Conservation (phyloP, 2,888 invertebrate species). For the Lottia scabra region DNA sequence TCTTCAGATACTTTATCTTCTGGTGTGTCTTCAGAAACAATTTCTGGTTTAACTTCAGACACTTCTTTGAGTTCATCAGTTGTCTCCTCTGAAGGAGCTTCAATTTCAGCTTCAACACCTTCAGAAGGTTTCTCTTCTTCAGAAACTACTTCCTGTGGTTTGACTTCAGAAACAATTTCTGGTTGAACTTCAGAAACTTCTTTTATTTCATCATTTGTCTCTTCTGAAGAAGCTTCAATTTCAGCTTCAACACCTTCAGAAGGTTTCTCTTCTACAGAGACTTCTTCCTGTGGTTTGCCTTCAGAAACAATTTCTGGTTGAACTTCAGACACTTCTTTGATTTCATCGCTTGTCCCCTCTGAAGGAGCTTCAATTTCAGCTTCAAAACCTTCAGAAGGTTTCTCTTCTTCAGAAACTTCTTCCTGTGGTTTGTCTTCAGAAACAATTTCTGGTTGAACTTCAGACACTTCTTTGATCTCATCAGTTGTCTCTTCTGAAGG, state of each 20-base stretch:
- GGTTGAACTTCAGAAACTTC: neutral
- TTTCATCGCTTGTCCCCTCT: slow-evolving; percentile 51
- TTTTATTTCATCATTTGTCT: neutral
- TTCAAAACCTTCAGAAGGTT: neutral
- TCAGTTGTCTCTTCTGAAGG: slow-evolving; percentile 12
- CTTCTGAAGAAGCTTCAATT: slow-evolving; percentile 8
- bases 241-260: slow-evolving; percentile 1
- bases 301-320: slow-evolving; percentile 1
- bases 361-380: neutral
- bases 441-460: neutral
- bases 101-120: slow-evolving; percentile 14
- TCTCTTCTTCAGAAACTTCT: slow-evolving; percentile 14
- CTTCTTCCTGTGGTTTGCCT: slow-evolving; percentile 8
- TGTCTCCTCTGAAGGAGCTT: slow-evolving; percentile 2
- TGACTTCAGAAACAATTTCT: neutral
- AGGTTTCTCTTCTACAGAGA: slow-evolving; percentile 9
- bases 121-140: slow-evolving; percentile 5
- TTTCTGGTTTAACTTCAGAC: slow-evolving; percentile 12
- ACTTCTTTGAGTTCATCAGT: slow-evolving; percentile 8
- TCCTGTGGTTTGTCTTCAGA: too few relatives aligned
- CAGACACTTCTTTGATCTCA: neutral
- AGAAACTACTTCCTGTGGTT: neutral
- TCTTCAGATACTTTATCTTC: too few relatives aligned
- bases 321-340: slow-evolving; percentile 54
- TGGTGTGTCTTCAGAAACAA: too few relatives aligned